Conservation (phyloP, 2,113 vertebrate species). For the Oophaga pumilio region DNA sequence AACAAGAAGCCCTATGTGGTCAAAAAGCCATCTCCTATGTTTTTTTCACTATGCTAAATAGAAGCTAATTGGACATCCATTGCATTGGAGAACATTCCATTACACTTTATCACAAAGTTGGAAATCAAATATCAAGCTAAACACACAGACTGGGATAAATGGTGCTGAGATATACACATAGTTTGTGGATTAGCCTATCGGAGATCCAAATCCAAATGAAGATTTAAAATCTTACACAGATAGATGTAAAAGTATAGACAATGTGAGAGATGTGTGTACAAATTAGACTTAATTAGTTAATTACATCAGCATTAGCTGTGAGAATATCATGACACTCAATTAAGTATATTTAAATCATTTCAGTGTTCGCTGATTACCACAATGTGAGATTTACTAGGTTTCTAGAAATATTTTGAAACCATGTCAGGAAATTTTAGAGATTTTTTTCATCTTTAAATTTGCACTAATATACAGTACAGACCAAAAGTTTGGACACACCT, state of each 20-base stretch:
- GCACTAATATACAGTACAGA: no score
- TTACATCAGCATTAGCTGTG: conserved; percentile 35
- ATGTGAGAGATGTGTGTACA: conserved; percentile 49
- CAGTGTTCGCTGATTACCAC: not conserved
- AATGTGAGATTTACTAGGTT: not conserved
- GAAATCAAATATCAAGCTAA: not conserved
- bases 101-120: no score
- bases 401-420: conserved; percentile 5
- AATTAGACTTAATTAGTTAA: conserved; percentile 49
- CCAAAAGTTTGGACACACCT: no score
- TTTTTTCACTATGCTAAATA: no score
- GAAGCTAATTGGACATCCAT: no score
- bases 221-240: not conserved
- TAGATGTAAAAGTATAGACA: not conserved
- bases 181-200: not conserved
- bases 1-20: no score
- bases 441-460: not conserved
- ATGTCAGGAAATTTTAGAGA: not conserved
- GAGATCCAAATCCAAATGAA: not conserved
- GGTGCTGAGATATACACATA: not conserved
- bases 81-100: no score
- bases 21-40: no score
- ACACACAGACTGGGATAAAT: not conserved
- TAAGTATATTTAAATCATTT: conserved; percentile 30
- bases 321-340: conserved; percentile 35